Evolutionary conservation across 2,888 invertebrate genomes (phyloP).

Genomic region (Bombylius major): DNA sequence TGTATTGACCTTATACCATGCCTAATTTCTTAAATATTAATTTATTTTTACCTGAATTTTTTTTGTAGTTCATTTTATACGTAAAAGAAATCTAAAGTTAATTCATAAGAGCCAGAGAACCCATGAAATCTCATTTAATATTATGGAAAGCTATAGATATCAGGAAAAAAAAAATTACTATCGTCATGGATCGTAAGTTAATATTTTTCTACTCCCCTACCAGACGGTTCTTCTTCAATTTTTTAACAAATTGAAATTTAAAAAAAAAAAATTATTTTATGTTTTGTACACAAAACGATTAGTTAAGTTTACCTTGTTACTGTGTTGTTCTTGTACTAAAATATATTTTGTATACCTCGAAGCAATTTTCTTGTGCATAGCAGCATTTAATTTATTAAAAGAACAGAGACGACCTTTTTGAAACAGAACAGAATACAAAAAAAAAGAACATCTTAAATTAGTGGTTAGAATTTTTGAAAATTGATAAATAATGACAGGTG

Average conservation of each 20-base stretch:
- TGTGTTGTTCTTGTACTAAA: neutral
- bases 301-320: neutral
- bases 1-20: no score
- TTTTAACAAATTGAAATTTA: no score
- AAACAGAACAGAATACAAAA: neutral
- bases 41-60: no score
- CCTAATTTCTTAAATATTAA: no score
- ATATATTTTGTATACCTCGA: neutral
- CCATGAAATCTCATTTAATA: no score
- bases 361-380: neutral
- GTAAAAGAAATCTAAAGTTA: no score
- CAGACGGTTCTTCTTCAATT: no score
- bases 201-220: neutral
- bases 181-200: neutral
- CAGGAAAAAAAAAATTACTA: neutral
- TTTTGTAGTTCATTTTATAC: no score
- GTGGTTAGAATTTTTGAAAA: slow-evolving; percentile 8
- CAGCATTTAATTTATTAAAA: neutral
- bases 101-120: no score
- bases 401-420: neutral
- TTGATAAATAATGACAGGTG: slow-evolving; percentile 9
- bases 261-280: neutral
- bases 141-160: no score
- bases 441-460: slow-evolving; percentile 3
- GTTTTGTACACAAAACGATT: neutral